A percentile compares a stretch with the other conserved stretches of the same genome.
These are phyloP conservation scores for Silurus lanzhouensis DNA, from an alignment of 2,797 vertebrate species.

Conservation along the genomic window DNA sequence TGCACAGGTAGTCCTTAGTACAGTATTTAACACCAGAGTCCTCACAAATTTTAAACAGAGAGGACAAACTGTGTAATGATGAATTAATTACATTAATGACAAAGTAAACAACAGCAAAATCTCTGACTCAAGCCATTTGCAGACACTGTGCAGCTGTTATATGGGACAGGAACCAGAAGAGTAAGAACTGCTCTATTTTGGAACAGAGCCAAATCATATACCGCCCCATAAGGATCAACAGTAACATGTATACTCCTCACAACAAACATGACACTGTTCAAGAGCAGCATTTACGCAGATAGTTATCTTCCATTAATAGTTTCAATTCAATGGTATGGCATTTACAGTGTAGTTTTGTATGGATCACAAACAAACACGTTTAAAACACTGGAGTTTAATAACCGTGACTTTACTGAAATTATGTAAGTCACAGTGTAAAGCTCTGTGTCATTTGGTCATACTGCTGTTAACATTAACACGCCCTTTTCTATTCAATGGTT, in stretches of 20 bases:
- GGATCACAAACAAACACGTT: not conserved
- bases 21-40: not conserved
- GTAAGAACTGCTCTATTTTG: not conserved
- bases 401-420: not conserved
- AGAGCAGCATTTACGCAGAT: not conserved
- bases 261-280: not conserved
- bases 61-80: not conserved
- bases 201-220: not conserved
- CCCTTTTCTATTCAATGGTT: conserved; percentile 23
- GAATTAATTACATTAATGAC: not conserved
- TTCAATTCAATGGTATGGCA: not conserved
- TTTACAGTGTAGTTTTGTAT: not conserved
- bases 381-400: not conserved
- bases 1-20: not conserved
- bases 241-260: not conserved
- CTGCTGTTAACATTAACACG: conserved; percentile 17
- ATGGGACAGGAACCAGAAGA: not conserved
- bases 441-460: not conserved
- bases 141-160: not conserved
- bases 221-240: not conserved
- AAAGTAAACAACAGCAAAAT: not conserved
- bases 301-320: not conserved
- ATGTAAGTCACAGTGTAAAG: not conserved
- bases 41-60: not conserved
- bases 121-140: not conserved